These are phyloP conservation scores for Heterodera carotae DNA, from an alignment of 1,140 invertebrate genomes.

Conservation along the genomic window DNA sequence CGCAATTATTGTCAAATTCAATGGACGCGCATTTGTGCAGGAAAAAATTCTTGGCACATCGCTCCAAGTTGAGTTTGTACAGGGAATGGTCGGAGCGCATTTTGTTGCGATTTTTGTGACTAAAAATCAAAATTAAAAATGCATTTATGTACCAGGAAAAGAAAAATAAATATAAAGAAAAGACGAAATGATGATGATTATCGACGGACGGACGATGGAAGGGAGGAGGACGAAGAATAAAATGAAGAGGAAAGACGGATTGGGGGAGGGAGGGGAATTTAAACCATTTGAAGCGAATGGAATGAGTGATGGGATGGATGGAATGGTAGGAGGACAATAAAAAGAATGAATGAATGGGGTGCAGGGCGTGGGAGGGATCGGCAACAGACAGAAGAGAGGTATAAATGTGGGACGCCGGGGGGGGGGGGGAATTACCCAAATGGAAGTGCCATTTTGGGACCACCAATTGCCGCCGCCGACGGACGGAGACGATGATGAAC, in stretches of 20 bases:
- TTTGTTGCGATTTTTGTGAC: not conserved
- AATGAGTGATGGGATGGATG: not conserved
- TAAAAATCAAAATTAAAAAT: not conserved
- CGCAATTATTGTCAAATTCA: not conserved
- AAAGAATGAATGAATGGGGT: not conserved
- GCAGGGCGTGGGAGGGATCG: no score
- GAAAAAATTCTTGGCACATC: conserved; percentile 29
- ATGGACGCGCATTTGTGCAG: conserved; percentile 15
- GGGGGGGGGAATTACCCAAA: no score
- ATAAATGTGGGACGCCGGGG: not conserved
- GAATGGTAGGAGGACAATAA: not conserved
- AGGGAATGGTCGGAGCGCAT: not conserved
- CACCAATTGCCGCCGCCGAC: no score
- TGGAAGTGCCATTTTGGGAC: no score
- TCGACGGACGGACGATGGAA: not conserved
- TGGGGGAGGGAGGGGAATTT: not conserved
- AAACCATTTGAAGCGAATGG: not conserved
- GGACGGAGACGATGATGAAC: no score
- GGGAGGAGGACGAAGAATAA: not conserved
- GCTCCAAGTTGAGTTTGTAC: conserved; percentile 14
- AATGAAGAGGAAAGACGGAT: no score
- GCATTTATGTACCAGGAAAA: not conserved
- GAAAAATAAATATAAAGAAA: not conserved
- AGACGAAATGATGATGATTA: not conserved
- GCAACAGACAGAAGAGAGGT: not conserved